Percentiles rank a stretch among this genome's conserved stretches.
phyloP scores from a whole-genome alignment of 2,113 vertebrate species.

The Chroicocephalus ridibundus region DNA sequence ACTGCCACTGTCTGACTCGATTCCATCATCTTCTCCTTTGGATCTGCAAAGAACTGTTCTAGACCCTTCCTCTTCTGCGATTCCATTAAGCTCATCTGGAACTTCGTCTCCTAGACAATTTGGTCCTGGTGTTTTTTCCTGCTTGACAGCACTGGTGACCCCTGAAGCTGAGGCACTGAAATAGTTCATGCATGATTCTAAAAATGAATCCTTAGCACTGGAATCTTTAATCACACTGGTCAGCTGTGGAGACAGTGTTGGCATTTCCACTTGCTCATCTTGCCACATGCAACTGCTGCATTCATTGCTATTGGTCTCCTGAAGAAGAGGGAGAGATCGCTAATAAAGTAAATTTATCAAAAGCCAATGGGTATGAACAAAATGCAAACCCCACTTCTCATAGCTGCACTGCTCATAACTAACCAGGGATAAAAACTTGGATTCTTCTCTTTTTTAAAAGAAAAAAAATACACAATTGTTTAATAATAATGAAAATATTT shows the following conservation, averaged over 20 bases:
- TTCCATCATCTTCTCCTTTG: not conserved
- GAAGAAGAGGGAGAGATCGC: conserved; percentile 4
- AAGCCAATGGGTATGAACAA: not conserved
- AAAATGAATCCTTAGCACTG: not conserved
- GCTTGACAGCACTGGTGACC: not conserved
- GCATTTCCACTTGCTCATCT: conserved; percentile 65
- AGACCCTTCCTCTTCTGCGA: not conserved
- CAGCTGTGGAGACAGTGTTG: conserved; percentile 65
- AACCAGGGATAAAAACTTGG: not conserved
- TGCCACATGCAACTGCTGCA: not conserved
- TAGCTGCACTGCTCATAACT: not conserved
- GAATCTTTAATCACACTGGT: not conserved
- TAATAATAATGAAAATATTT: not conserved
- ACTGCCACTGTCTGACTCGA: not conserved
- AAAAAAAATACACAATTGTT: not conserved
- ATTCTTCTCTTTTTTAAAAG: not conserved
- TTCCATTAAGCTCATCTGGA: not conserved
- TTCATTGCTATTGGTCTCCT: conserved; percentile 43
- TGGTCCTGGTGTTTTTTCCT: not conserved
- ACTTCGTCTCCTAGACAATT: not conserved
- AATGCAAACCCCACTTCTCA: not conserved
- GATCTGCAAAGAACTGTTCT: not conserved
- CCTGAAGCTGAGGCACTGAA: conserved; percentile 23
- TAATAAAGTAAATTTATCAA: not conserved
- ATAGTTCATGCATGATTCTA: conserved; percentile 53